A percentile compares a stretch with the other conserved stretches of the same genome.
Evolutionary conservation across 1,140 invertebrate species (phyloP).

Genomic region (Drosophila trapezifrons): DNA sequence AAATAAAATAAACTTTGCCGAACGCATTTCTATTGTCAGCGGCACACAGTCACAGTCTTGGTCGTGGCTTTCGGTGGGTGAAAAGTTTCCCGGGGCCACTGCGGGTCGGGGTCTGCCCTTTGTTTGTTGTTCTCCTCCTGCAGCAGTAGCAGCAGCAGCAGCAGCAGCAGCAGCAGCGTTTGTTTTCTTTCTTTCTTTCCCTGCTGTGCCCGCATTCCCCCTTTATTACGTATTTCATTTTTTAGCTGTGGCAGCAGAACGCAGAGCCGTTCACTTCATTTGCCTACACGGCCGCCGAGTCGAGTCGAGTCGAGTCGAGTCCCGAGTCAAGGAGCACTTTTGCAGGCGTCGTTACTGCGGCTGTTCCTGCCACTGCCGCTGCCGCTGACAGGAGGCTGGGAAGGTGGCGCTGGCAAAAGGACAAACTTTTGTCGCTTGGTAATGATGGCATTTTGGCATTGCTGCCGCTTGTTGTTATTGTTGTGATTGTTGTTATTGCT

Average conservation of each 20-base stretch:
- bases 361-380: constrained; percentile 34
- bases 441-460: constrained; percentile 81
- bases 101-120: constrained; percentile 60
- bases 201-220: background rate
- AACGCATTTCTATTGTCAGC: constrained; percentile 79
- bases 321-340: constrained; percentile 59
- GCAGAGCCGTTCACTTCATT: constrained; percentile 72
- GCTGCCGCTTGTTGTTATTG: constrained; percentile 52
- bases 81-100: constrained; percentile 67
- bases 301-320: constrained; percentile 4
- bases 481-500: constrained; percentile 39
- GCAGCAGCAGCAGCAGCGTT: constrained; percentile 19
- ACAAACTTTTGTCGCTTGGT: constrained; percentile 82
- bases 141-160: constrained; percentile 15
- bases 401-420: constrained; percentile 47
- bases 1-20: constrained; percentile 61
- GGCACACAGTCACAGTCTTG: constrained; percentile 38
- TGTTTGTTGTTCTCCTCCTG: constrained; percentile 58
- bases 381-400: background rate
- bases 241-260: constrained; percentile 43
- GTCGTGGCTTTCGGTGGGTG: constrained; percentile 44
- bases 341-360: constrained; percentile 55
- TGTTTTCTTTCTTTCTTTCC: constrained; percentile 45
- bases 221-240: constrained; percentile 62
- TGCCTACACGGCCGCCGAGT: constrained; percentile 65